Evolutionary conservation across 92 coral and sea anemone genomes (phyloP).

Genomic region (Porites divaricata): DNA sequence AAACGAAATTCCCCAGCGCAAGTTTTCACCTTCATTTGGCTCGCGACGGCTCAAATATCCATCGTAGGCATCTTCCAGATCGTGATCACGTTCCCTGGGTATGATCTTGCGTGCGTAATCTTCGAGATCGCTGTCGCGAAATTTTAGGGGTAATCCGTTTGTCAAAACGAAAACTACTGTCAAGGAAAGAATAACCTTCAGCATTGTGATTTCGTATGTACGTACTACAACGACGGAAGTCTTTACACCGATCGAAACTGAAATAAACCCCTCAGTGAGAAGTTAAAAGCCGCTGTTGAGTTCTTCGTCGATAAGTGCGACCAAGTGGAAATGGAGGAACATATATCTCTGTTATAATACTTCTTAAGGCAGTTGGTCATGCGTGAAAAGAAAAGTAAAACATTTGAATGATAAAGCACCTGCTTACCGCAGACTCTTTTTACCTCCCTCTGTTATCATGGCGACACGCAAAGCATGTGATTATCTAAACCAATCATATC

Average conservation of each 20-base stretch:
- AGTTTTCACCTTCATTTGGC: neutral
- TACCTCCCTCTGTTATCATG: neutral
- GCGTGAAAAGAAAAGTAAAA: constrained; percentile 30
- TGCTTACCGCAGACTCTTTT: constrained; percentile 27
- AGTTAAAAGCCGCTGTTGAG: neutral
- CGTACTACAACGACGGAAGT: neutral
- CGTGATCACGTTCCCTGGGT: constrained; percentile 25
- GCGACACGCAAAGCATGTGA: neutral
- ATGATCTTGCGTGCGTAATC: constrained; percentile 16
- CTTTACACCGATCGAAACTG: too few relatives aligned
- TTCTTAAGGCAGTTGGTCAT: constrained; percentile 1
- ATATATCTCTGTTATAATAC: neutral
- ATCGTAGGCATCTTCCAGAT: constrained; percentile 16
- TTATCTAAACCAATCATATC: neutral
- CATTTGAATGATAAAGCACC: constrained; percentile 29
- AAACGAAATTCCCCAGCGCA: neutral
- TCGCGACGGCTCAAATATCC: constrained; percentile 28
- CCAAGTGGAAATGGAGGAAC: neutral
- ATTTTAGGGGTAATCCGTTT: constrained; percentile 20
- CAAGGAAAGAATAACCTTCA: constrained; percentile 23
- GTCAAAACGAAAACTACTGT: constrained; percentile 25
- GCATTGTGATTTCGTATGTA: neutral
- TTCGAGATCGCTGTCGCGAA: constrained; percentile 20
- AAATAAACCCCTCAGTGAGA: neutral
- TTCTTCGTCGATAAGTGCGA: neutral